A percentile compares a stretch with the other conserved stretches of the same genome.
Conservation (phyloP, 2,888 invertebrate genomes). For the Drosophila nigricruria region DNA sequence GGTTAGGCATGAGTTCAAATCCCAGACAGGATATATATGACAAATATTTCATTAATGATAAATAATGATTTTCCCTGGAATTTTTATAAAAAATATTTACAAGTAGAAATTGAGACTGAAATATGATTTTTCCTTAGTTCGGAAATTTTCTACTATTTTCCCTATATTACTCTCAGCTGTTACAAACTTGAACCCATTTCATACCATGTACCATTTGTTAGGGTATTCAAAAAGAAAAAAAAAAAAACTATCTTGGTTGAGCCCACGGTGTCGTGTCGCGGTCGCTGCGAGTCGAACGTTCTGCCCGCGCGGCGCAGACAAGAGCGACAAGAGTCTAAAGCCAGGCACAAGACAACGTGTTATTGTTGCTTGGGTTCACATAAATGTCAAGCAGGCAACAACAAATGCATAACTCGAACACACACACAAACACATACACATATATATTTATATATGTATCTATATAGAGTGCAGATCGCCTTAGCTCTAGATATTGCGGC, state of each 20-base stretch:
- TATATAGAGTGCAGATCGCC: conserved; percentile 54
- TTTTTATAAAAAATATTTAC: background rate
- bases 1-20: background rate
- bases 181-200: background rate
- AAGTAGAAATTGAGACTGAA: background rate
- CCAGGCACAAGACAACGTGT: conserved; percentile 70
- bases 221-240: conserved; percentile 17
- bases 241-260: conserved; percentile 43
- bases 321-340: conserved; percentile 21
- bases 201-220: background rate
- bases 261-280: conserved; percentile 65
- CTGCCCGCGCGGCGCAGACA: conserved; percentile 32
- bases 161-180: too few relatives aligned
- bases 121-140: background rate
- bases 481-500: conserved; percentile 71
- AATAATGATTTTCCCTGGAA: too few relatives aligned
- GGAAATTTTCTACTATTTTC: background rate
- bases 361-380: conserved; percentile 80
- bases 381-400: conserved; percentile 79
- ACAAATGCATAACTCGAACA: conserved; percentile 40
- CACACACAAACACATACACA: conserved; percentile 2
- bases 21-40: background rate
- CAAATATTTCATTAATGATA: too few relatives aligned
- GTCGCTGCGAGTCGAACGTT: conserved; percentile 57
- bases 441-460: background rate